Evolutionary conservation across 2,797 vertebrate species (phyloP), one percentile per base, ranked within the genome.

Genomic region (Sebastolobus altivelis): DNA sequence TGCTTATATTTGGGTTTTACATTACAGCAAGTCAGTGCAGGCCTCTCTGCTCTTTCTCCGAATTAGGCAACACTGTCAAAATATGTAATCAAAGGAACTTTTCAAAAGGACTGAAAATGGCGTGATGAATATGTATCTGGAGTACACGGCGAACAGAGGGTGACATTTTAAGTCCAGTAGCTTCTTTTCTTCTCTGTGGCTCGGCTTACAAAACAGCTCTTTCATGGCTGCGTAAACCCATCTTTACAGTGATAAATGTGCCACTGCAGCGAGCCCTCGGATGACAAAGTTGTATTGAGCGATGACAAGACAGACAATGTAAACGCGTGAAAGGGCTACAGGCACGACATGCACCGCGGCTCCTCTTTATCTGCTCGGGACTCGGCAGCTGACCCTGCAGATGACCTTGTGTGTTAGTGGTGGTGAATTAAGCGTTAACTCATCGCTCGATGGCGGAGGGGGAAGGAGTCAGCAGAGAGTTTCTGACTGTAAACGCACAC

Each of bases 51-150:
- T 88, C 69, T 87, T 62, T 73, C 77, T 75, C 65, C 37, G 20
- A 87, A 89, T 87, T 83, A 84, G 75, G 78, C 77, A 91, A 83
- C 31, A 62, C 62, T 84, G 62, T 83, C 82, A 87, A 81, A 89
- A 79, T 85, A 70, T 78, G 61, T 82, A 84, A 83, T 79, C 77
- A 83, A 73, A 88, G 80, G 52, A 72, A 56, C 54, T 60, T 81
- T 72, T 59, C 29, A 79, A 77, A 86, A 58, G 35, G 5, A 40
- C 40, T 75, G 74, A 79, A 82, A 89, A 61, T 29, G 11, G 27
- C 65, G 81, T 65, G 31, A 69, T 86, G 56, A 78, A 82, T 79
- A 68, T 80, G 55, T 46, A 77, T 82, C 58, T 13, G 16, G 33
- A 65, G 65, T 55, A 38, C 60, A 38, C 4, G 0, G 5, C 3